Evolutionary conservation across 1,140 invertebrate genomes (phyloP), one percentile per base, ranked within the genome.

Genomic region (Zaprionus camerounensis): DNA sequence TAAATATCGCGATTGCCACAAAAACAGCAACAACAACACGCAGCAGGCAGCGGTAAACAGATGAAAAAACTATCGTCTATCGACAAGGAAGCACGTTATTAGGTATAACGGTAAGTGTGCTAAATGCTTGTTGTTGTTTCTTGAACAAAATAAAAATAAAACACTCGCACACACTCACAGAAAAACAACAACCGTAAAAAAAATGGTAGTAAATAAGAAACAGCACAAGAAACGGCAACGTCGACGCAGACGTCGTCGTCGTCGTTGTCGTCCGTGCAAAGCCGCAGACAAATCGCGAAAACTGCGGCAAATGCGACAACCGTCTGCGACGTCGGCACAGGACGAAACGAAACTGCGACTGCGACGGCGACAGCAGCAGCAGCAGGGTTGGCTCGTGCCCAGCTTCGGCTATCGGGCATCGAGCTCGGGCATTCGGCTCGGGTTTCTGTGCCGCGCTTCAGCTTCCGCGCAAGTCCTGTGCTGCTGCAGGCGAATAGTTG

Each of bases 401-500:
- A 49, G 46, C 15, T 53, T 63, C 68, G 68, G 12, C 26, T 46
- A 17, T n/a, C 41, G 7, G n/a, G n/a, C 41, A 46, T 9, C n/a
- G n/a, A n/a, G 41, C n/a, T 17, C 41, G 41, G 7, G 24, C 24
- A 24, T 31, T 31, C 26, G 22, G 56, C 31, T 34, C 28, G 13
- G 2, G 62, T 17, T 24, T 38, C 20, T 22, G 55, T 49, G 17
- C 20, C 38, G 38, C 51, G 24, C 28, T 22, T 31, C 83, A 90
- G 85, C 84, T 88, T 88, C 84, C 85, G 81, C 85, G 84, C 84
- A 88, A 88, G 84, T 88, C 84, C 85, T 84, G 69, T 61, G 62
- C 56, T 51, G 67, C 72, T 72, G 58, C 26, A 53, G 51, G 53
- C 64, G 41, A 26, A 55, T 51, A 51, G 20, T 51, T 51, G 24